Conservation (phyloP, 2,888 invertebrate genomes). For the Gymnosoma rotundatum region DNA sequence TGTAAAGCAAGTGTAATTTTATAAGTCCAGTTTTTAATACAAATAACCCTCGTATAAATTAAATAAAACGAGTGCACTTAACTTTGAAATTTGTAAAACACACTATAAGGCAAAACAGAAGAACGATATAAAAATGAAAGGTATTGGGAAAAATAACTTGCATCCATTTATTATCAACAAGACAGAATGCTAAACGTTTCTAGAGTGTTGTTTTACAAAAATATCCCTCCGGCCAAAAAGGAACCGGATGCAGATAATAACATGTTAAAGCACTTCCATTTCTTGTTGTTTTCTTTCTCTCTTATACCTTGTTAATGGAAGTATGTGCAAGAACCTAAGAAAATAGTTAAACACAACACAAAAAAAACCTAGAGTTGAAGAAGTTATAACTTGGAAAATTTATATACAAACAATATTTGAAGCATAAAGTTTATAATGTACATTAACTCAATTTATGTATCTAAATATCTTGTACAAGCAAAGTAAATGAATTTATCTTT, state of each 20-base stretch:
- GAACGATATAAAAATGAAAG: background rate
- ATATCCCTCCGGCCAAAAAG: conserved; percentile 51
- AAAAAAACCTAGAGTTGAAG: conserved; percentile 20
- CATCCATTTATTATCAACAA: background rate
- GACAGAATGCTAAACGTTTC: conserved; percentile 6
- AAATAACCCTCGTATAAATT: no score
- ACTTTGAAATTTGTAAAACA: background rate
- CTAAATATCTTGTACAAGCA: background rate
- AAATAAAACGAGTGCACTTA: background rate
- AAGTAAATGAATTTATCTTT: background rate
- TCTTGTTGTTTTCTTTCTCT: conserved; percentile 35
- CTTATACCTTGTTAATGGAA: conserved; percentile 26
- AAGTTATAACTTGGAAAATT: background rate
- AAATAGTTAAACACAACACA: conserved; percentile 22
- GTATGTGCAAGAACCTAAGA: conserved; percentile 20
- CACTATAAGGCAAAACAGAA: conserved; percentile 3
- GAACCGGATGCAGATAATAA: conserved; percentile 66
- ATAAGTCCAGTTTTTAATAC: no score
- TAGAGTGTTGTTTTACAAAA: conserved; percentile 33
- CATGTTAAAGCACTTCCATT: conserved; percentile 60
- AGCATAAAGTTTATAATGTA: background rate
- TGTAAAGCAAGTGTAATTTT: no score
- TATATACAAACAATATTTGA: conserved; percentile 28
- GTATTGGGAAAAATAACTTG: background rate
- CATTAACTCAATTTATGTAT: conserved; percentile 1